phyloP scores from a whole-genome alignment of 2,888 invertebrate genomes.

The Creontiades dilutus region DNA sequence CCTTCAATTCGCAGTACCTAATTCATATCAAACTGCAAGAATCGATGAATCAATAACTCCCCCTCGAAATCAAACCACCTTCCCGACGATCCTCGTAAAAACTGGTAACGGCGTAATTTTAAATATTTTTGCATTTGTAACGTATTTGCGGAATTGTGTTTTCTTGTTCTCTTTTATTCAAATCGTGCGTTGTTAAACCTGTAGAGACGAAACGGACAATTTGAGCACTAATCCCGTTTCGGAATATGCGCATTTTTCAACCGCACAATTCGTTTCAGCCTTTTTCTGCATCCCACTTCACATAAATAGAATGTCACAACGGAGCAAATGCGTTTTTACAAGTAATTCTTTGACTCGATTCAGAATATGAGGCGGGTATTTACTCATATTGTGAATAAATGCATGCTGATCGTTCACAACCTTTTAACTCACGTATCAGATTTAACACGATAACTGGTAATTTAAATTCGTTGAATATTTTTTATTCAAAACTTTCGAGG shows the following conservation, averaged over 20 bases:
- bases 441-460: background rate
- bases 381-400: background rate
- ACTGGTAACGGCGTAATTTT: background rate
- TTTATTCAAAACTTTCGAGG: too few species aligned
- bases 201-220: background rate
- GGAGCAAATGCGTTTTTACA: background rate
- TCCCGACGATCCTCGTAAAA: background rate
- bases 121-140: constrained; percentile 42
- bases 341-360: background rate
- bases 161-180: constrained; percentile 31
- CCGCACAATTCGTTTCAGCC: background rate
- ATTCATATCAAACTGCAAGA: background rate
- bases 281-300: background rate
- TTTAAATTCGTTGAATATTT: too few species aligned
- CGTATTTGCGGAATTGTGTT: constrained; percentile 10
- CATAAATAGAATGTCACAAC: background rate
- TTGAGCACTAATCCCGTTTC: background rate
- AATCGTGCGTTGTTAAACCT: background rate
- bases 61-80: background rate
- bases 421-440: background rate
- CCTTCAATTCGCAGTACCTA: background rate
- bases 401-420: background rate
- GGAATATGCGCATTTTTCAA: constrained; percentile 7
- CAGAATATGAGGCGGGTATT: background rate
- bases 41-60: background rate